A percentile compares a stretch with the other conserved stretches of the same genome.
These are phyloP conservation scores for Orchesella flavescens DNA, from an alignment of 2,888 invertebrate genomes.

Conservation along the genomic window DNA sequence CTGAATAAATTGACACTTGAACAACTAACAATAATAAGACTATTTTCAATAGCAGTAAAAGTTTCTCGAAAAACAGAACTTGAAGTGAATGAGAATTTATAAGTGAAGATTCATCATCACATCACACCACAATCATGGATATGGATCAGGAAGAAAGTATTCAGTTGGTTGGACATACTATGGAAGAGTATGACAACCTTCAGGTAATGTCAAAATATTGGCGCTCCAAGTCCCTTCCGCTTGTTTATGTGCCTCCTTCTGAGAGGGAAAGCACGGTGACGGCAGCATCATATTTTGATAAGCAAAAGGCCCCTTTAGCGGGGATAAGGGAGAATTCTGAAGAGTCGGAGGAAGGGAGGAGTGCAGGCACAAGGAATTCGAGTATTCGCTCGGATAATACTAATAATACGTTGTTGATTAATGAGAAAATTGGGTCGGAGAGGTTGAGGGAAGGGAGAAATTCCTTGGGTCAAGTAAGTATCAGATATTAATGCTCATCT, in stretches of 20 bases:
- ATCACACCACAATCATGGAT: too few relatives aligned
- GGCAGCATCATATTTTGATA: constrained; percentile 7
- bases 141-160: constrained; percentile 66
- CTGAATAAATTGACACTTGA: too few relatives aligned
- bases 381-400: constrained; percentile 48
- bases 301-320: constrained; percentile 24
- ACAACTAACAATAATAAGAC: too few relatives aligned
- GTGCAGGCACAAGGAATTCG: constrained; percentile 41
- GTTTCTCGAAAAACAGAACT: too few relatives aligned
- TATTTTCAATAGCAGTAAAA: too few relatives aligned
- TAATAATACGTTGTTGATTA: constrained; percentile 33
- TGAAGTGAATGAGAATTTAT: neutral
- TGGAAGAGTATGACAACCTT: constrained; percentile 61
- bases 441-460: constrained; percentile 32
- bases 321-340: constrained; percentile 54
- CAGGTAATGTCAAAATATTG: constrained; percentile 66
- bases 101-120: too few relatives aligned
- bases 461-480: constrained; percentile 54
- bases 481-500: too few relatives aligned
- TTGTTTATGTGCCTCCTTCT: constrained; percentile 50
- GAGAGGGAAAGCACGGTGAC: neutral
- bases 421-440: constrained; percentile 22
- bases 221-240: constrained; percentile 66
- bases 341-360: constrained; percentile 40
- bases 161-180: constrained; percentile 49